Conservation (phyloP, 2,797 vertebrate genomes). For the Coregonus sp. region DNA sequence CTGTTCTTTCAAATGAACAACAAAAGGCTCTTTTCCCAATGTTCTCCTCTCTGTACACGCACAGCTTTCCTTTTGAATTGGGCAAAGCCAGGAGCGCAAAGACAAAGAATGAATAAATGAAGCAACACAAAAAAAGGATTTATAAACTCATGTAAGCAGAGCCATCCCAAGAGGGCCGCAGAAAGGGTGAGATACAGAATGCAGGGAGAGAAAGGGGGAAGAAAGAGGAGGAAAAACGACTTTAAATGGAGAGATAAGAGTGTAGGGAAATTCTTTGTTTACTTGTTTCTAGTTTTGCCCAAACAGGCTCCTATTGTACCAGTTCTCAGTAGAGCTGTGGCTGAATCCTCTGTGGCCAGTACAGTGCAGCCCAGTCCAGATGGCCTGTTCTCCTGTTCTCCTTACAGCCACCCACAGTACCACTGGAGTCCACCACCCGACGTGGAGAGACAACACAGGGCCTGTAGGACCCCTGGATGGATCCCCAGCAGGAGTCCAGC, state of each 20-base stretch:
- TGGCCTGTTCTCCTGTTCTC: background rate
- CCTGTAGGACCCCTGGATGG: background rate
- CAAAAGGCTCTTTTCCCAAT: constrained; percentile 66
- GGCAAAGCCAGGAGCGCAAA: constrained; percentile 59
- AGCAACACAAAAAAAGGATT: constrained; percentile 64
- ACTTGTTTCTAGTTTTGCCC: background rate
- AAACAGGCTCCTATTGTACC: background rate
- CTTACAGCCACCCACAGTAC: background rate
- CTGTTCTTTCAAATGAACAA: constrained; percentile 69
- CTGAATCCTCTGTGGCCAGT: background rate
- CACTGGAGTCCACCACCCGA: too few relatives aligned
- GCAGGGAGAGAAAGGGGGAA: background rate
- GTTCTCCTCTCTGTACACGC: constrained; percentile 43
- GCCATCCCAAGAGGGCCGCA: constrained; percentile 59
- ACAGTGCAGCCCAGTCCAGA: constrained; percentile 17
- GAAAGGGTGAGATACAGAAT: background rate
- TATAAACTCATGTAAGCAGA: constrained; percentile 69
- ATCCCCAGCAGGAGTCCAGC: background rate
- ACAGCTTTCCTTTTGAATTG: constrained; percentile 58
- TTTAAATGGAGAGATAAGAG: background rate
- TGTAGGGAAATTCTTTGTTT: background rate
- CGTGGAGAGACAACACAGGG: constrained; percentile 12
- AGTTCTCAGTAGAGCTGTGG: background rate
- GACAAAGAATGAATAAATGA: constrained; percentile 71
- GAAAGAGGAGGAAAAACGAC: background rate